These are phyloP conservation scores for Lymantria monacha DNA, from an alignment of 2,888 invertebrate genomes.

Conservation along the genomic window DNA sequence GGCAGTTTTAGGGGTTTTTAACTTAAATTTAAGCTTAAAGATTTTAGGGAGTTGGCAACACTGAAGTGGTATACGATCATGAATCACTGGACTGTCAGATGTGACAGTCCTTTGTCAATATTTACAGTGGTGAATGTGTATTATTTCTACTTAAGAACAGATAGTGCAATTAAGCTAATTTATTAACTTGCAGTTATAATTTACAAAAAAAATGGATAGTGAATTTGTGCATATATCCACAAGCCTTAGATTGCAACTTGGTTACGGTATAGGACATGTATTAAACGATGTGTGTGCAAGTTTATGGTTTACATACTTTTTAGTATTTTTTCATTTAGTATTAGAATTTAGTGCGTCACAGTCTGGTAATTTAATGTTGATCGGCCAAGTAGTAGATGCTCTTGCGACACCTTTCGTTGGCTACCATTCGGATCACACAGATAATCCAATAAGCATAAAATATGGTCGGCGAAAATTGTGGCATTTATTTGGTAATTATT, in stretches of 20 bases:
- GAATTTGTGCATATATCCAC: constrained; percentile 73
- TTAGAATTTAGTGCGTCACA: constrained; percentile 80
- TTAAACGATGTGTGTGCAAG: constrained; percentile 96
- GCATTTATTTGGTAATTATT: constrained; percentile 91
- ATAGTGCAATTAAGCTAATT: no score
- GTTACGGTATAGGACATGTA: constrained; percentile 91
- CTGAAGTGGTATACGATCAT: not conserved
- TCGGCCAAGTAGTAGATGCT: constrained; percentile 93
- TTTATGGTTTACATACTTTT: constrained; percentile 96
- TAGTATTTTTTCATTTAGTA: constrained; percentile 89
- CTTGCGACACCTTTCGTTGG: constrained; percentile 94
- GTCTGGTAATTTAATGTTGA: constrained; percentile 86
- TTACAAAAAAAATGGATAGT: constrained; percentile 61
- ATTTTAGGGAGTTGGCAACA: no score
- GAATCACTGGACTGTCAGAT: not conserved
- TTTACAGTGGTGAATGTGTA: not conserved
- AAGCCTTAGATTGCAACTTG: constrained; percentile 71
- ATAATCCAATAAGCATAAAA: constrained; percentile 84
- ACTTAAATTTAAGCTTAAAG: no score
- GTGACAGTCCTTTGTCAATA: not conserved
- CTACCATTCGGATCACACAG: constrained; percentile 88
- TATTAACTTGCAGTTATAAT: not conserved
- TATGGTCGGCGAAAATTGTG: constrained; percentile 94
- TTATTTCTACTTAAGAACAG: not conserved
- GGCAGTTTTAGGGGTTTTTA: no score